Percentiles rank a stretch among this genome's conserved stretches.
These are phyloP conservation scores for Neodon shergylaensis DNA, from an alignment of 2,113 vertebrate species.

Conservation along the genomic window DNA sequence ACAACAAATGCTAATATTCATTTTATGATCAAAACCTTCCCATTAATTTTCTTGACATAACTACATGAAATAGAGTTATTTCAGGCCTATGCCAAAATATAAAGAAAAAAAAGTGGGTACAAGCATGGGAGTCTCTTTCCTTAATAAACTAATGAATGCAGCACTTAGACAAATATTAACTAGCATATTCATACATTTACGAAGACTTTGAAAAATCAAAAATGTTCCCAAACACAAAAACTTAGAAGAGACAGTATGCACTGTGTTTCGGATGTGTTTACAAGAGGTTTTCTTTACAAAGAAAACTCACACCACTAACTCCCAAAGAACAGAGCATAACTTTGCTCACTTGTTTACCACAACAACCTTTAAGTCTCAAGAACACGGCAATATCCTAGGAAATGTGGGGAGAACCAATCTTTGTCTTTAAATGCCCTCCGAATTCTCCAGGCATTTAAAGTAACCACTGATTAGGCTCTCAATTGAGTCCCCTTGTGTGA, in stretches of 20 bases:
- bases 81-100: background rate
- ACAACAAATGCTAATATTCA: background rate
- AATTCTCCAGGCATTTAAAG: background rate
- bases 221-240: constrained; percentile 30
- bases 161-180: background rate
- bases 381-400: background rate
- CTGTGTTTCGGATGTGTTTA: background rate
- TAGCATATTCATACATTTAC: background rate
- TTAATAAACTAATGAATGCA: background rate
- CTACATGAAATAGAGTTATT: background rate
- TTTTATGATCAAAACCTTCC: background rate
- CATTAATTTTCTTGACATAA: constrained; percentile 1
- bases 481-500: background rate
- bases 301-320: background rate
- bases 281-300: background rate
- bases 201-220: constrained; percentile 20
- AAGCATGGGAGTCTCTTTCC: background rate
- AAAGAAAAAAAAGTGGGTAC: background rate
- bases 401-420: background rate
- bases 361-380: constrained; percentile 2
- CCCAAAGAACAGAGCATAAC: background rate
- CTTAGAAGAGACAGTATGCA: background rate
- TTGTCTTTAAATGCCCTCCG: background rate
- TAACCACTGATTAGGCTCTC: background rate
- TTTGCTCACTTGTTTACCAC: background rate